A percentile compares a stretch with the other conserved stretches of the same genome.
These are phyloP conservation scores for Drosophila miranda DNA, from an alignment of 1,140 invertebrate species.

Conservation along the genomic window DNA sequence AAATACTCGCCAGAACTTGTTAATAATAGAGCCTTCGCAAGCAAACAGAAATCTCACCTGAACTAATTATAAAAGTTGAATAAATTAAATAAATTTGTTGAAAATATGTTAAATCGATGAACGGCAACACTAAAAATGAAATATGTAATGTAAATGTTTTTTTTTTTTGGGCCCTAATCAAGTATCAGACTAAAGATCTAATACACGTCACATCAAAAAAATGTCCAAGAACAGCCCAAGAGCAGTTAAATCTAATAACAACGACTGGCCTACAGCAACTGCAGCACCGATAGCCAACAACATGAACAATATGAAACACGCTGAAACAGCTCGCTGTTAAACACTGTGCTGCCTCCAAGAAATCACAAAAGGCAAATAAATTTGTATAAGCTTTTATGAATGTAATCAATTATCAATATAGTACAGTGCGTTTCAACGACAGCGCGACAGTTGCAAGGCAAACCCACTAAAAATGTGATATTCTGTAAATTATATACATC, in stretches of 20 bases:
- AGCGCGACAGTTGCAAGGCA: no score
- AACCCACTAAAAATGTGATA: background rate
- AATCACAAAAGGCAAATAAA: conserved; percentile 42
- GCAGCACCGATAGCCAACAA: conserved; percentile 21
- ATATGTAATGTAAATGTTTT: conserved; percentile 51
- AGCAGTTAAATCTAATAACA: conserved; percentile 23
- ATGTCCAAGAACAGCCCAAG: conserved; percentile 16
- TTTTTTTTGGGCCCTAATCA: conserved; percentile 29
- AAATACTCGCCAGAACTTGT: conserved; percentile 31
- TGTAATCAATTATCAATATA: conserved; percentile 5
- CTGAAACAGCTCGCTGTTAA: conserved; percentile 10
- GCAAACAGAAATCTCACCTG: conserved; percentile 26
- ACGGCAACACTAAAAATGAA: conserved; percentile 64
- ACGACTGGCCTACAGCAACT: conserved; percentile 5
- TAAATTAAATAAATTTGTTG: conserved; percentile 15
- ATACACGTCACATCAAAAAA: conserved; percentile 26
- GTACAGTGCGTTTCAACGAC: conserved; percentile 3
- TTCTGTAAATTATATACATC: conserved; percentile 1
- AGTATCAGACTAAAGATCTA: conserved; percentile 20
- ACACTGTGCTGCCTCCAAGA: conserved; percentile 31
- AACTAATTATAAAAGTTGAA: conserved; percentile 16
- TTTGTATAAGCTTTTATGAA: conserved; percentile 26
- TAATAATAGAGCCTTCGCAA: conserved; percentile 25
- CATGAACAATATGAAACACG: background rate
- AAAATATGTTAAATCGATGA: conserved; percentile 49